Base-by-base conservation (phyloP, 2,113 vertebrate species). In the Myotis davidii region DNA sequence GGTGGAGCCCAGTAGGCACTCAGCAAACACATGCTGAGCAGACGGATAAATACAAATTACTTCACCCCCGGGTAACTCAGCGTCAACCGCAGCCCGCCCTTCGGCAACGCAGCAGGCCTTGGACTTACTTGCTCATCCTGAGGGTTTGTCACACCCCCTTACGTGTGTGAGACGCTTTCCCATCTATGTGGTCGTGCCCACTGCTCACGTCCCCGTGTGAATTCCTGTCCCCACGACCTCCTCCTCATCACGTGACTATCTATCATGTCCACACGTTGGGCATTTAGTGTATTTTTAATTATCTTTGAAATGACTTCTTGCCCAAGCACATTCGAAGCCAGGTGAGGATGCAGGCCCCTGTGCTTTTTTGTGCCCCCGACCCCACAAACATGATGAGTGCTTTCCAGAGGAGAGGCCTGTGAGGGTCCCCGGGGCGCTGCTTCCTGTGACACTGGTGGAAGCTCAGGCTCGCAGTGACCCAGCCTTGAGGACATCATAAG, bases 301-400 rank as follows among this genome's bases (percentile, higher is more conserved):
- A 67, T 61, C 21, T 91, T 91, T 77, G 25, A 88, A 88, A 74
- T 59, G 27, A 29, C 34, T 72, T 96, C 59, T 94, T 92, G 25
- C 23, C 25, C 34, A 23, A 23, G 3, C 77, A 54, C 34, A 69
- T 50, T 27, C 56, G 37, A 70, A 89, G 64, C 29, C 81, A 69
- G 1, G 1, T 73, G 59, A 14, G 23, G 20, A 73, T 50, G 34
- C 29, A 59, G 48, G n/a, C 27, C 29, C 7, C 52, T 34, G 34
- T 16, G n/a, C n/a, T 42, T 76, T 17, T 77, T 72, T 64, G 65
- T 6, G 34, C 4, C 9, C 9, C 32, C 11, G n/a, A 0, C 3
- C 42, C 14, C 34, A 73, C 45, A 59, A 81, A 72, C 25, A 14
- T 48, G 52, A n/a, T 39, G 17, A 67, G 0, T 6, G 37, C 0